Evolutionary conservation across 2,888 invertebrate genomes (phyloP), one percentile per base, ranked within the genome.

Genomic region (Acrobeloides nanus): DNA sequence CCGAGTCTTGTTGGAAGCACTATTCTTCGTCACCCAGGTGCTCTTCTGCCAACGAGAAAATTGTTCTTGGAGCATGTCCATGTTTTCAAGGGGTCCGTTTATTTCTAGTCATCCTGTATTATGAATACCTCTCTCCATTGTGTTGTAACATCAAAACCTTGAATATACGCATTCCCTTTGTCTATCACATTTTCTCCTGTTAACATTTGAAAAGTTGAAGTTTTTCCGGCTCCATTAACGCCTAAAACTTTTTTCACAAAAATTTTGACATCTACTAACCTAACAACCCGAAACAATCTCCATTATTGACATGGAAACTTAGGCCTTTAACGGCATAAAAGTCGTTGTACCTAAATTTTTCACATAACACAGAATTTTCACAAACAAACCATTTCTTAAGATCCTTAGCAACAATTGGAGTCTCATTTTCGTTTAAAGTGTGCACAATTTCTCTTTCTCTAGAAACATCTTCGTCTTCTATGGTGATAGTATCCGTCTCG

Each of bases 271-370:
- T 15, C 17, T 17, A 3, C 32, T 12, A 32, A 55, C 68, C 70
- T 23, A 70, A 52, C 32, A 70, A 49, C 15, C 70, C 70, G 42
- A 70, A 72, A 41, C 68, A 69, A 25, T 72, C 66, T n/a, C 55
- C 55, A 21, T 57, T 45, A 12, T 52, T 48, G 15, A 70, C 64
- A 1, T 64, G 66, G 40, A 70, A 57, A 21, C 61, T 59, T 26
- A 70, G 46, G 12, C 55, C 46, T 29, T 61, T 39, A 25, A 66
- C 56, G 15, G 67, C 66, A 15, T 50, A 45, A 21, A 57, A 33
- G 17, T 43, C 35, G 8, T 53, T 51, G 43, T 57, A 67, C 48
- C 58, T 57, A 15, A 39, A 39, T 39, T 39, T 38, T n/a, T n/a
- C n/a, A n/a, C 17, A 15, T 15, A 12, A 35, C 23, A 23, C 23